Conservation (phyloP, 2,113 vertebrate genomes). For the Zosterops borbonicus region DNA sequence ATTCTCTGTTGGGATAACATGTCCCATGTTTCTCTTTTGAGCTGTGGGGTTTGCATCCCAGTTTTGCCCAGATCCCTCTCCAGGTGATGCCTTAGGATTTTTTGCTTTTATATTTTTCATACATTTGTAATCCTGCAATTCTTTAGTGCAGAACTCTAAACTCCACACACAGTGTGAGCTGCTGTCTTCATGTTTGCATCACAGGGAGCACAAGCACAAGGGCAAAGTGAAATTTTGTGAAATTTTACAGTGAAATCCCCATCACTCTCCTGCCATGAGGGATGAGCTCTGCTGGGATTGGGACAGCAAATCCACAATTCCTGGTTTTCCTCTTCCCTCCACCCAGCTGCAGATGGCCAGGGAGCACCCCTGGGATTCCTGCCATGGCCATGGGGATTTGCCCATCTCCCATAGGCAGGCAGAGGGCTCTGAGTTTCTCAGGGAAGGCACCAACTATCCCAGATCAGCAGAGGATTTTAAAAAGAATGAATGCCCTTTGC, state of each 20-base stretch:
- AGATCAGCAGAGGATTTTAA: too few relatives aligned
- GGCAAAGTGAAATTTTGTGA: not conserved
- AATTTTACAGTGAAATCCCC: not conserved
- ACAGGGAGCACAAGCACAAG: not conserved
- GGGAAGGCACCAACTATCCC: not conserved
- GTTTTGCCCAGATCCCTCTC: not conserved
- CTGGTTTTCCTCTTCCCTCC: not conserved
- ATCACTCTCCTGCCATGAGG: fast-evolving
- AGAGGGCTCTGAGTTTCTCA: not conserved
- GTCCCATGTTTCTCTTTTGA: fast-evolving
- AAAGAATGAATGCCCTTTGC: too few relatives aligned
- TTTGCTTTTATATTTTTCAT: not conserved
- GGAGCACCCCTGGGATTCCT: not conserved
- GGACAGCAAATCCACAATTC: fast-evolving
- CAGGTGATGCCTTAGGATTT: too few relatives aligned
- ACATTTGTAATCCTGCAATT: too few relatives aligned
- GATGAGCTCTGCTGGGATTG: not conserved
- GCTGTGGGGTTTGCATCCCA: not conserved
- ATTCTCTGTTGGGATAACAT: fast-evolving
- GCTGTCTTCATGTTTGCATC: not conserved
- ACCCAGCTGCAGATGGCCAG: fast-evolving
- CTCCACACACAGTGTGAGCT: fast-evolving
- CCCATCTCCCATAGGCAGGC: not conserved
- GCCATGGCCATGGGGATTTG: fast-evolving
- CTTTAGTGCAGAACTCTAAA: not conserved